A percentile compares a stretch with the other conserved stretches of the same genome.
phyloP scores from a whole-genome alignment of 92 coral and sea anemone genomes.

The Virgularia gustaviana region DNA sequence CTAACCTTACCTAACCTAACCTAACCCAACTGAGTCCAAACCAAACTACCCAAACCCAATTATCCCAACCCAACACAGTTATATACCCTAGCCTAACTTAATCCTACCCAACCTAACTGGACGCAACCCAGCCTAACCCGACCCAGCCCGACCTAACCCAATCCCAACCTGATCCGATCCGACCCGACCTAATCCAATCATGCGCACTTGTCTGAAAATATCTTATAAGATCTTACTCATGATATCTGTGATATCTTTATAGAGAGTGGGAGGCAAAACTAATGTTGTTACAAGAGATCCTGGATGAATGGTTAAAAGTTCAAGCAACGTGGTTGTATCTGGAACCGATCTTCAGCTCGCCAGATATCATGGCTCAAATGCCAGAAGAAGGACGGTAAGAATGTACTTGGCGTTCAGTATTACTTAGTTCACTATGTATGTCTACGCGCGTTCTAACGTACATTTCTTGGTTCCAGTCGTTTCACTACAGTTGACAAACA shows the following conservation, averaged over 20 bases:
- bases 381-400: conserved; percentile 97
- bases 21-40: too few species aligned
- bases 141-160: too few species aligned
- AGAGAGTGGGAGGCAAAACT: conserved; percentile 98
- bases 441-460: neutral
- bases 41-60: too few species aligned
- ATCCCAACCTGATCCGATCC: too few species aligned
- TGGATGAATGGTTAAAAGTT: conserved; percentile 97
- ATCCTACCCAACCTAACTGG: too few species aligned
- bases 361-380: conserved; percentile 99
- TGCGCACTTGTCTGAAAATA: too few species aligned
- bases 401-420: neutral
- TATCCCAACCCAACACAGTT: too few species aligned
- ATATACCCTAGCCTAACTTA: too few species aligned
- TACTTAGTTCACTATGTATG: neutral
- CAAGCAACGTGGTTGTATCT: conserved; percentile 98
- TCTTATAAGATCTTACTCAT: neutral
- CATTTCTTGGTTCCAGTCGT: conserved; percentile 56
- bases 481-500: conserved; percentile 96
- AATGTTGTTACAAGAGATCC: conserved; percentile 86
- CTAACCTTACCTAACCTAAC: too few species aligned
- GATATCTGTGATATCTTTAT: neutral
- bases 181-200: too few species aligned
- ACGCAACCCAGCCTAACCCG: too few species aligned
- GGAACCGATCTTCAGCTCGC: conserved; percentile 97